Evolutionary conservation across 2,888 invertebrate genomes (phyloP).

Genomic region (Leucania comma): DNA sequence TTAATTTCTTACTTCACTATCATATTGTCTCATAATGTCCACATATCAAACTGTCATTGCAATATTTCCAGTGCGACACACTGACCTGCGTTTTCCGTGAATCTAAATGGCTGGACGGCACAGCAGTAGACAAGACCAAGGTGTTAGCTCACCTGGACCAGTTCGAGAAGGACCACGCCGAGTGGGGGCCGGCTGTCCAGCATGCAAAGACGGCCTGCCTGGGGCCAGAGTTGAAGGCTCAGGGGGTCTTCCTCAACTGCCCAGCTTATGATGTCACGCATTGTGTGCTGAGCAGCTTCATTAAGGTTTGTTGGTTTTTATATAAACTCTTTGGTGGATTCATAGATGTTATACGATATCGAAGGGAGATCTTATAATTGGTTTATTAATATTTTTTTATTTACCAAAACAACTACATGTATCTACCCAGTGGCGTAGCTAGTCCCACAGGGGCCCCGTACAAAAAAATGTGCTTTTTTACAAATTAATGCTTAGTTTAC

Average conservation of each 20-base stretch:
- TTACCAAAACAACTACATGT: too few relatives aligned
- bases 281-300: constrained; percentile 73
- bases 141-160: constrained; percentile 71
- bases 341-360: too few relatives aligned
- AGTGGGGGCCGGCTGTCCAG: constrained; percentile 75
- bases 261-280: constrained; percentile 79
- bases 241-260: constrained; percentile 76
- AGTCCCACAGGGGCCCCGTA: too few relatives aligned
- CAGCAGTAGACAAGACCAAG: constrained; percentile 72
- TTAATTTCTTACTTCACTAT: too few relatives aligned
- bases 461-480: too few relatives aligned
- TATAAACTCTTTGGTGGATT: background rate
- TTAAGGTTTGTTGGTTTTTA: constrained; percentile 71
- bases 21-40: background rate
- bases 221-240: constrained; percentile 69
- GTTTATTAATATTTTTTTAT: too few relatives aligned
- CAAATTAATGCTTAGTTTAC: too few relatives aligned
- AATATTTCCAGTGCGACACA: constrained; percentile 76
- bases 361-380: too few relatives aligned
- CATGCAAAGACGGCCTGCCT: constrained; percentile 73
- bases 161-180: constrained; percentile 72
- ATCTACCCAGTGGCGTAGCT: too few relatives aligned
- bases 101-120: constrained; percentile 73
- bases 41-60: background rate
- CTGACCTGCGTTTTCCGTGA: constrained; percentile 77